Conservation (phyloP, 2,797 vertebrate species). For the Dicrostonyx torquatus region DNA sequence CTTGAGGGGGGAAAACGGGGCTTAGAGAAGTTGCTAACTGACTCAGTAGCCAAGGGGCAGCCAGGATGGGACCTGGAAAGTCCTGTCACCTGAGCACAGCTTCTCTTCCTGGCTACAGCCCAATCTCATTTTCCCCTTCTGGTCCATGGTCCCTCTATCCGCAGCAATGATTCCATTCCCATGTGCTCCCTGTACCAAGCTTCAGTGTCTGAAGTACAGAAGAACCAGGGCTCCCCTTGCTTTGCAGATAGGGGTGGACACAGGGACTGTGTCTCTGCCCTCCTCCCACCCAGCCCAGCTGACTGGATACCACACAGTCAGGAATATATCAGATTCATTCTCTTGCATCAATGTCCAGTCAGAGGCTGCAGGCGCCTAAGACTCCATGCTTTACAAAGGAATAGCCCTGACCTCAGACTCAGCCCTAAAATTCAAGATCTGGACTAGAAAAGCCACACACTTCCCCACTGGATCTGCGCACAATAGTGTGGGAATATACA, state of each 20-base stretch:
- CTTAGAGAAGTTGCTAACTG: neutral
- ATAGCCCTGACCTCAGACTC: neutral
- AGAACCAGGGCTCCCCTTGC: accelerated
- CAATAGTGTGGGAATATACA: neutral
- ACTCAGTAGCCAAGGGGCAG: neutral
- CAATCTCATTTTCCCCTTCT: neutral
- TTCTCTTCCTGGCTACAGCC: neutral
- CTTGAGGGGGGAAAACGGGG: neutral
- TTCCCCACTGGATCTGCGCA: neutral
- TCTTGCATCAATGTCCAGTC: neutral
- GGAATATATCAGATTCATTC: accelerated
- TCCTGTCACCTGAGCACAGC: neutral
- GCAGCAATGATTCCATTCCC: accelerated
- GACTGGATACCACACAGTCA: neutral
- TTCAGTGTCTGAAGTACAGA: neutral
- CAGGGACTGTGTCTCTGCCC: neutral
- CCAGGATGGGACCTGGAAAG: neutral
- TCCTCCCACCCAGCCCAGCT: neutral
- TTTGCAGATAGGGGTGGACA: too few relatives aligned
- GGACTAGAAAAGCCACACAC: neutral
- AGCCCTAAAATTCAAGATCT: neutral
- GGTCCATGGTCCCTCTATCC: accelerated
- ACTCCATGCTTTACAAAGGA: neutral
- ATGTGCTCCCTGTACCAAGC: accelerated
- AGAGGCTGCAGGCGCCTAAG: neutral